phyloP scores from a whole-genome alignment of 2,113 vertebrate species.

The Rhinogobius similis region DNA sequence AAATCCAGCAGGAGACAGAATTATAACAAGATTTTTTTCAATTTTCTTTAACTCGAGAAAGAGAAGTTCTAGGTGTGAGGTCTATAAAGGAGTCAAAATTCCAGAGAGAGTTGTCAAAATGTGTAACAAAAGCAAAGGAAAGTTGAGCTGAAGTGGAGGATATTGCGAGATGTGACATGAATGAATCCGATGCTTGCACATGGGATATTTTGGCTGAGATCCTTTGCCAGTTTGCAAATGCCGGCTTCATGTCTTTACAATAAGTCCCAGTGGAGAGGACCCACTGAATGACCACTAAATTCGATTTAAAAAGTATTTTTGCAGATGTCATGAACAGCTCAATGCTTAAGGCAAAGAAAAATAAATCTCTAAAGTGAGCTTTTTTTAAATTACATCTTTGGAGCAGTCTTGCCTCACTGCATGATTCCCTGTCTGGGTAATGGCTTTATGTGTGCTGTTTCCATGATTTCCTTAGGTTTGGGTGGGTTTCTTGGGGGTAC shows the following conservation, averaged over 20 bases:
- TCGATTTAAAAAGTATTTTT: conserved; percentile 36
- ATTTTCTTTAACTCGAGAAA: conserved; percentile 4
- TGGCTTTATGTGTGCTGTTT: too few species aligned
- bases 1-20: conserved; percentile 26
- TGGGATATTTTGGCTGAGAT: conserved; percentile 20
- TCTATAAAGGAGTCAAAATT: conserved; percentile 21
- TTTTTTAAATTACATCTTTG: too few species aligned
- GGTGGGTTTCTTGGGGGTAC: too few species aligned
- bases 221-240: conserved; percentile 40
- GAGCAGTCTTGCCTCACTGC: too few species aligned
- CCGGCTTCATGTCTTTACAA: conserved; percentile 42
- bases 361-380: too few species aligned
- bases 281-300: conserved; percentile 61
- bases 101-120: conserved; percentile 28
- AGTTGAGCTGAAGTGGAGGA: conserved; percentile 11
- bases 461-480: too few species aligned
- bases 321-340: conserved; percentile 51
- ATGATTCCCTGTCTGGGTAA: too few species aligned
- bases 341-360: neutral
- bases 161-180: conserved; percentile 9
- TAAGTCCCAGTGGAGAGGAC: conserved; percentile 40
- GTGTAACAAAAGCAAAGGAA: conserved; percentile 18
- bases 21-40: conserved; percentile 14
- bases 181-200: conserved; percentile 9
- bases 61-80: conserved; percentile 20